A percentile compares a stretch with the other conserved stretches of the same genome.
Evolutionary conservation across 2,113 vertebrate species (phyloP).

Genomic region (Carettochelys insculpta): DNA sequence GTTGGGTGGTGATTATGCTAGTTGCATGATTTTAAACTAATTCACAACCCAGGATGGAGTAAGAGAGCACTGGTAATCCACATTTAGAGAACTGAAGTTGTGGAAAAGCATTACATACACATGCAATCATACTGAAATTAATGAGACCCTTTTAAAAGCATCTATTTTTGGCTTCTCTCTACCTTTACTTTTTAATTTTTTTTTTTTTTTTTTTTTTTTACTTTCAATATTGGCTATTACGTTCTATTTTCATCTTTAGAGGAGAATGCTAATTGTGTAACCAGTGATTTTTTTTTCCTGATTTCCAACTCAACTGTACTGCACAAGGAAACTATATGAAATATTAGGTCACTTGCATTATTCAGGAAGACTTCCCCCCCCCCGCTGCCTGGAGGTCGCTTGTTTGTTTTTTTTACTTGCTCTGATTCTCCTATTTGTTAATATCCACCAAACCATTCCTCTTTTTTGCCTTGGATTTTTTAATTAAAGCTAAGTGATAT

Average conservation of each 20-base stretch:
- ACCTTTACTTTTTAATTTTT: background rate
- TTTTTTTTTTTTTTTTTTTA: background rate
- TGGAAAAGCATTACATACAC: background rate
- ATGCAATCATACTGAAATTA: background rate
- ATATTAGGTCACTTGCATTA: background rate
- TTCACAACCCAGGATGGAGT: background rate
- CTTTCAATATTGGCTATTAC: background rate
- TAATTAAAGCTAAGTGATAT: background rate
- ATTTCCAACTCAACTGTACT: background rate
- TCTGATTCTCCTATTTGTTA: background rate
- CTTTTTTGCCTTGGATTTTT: background rate
- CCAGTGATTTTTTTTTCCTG: constrained; percentile 40
- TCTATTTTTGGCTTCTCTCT: background rate
- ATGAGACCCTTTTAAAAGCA: background rate
- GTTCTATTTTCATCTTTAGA: background rate
- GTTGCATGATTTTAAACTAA: background rate
- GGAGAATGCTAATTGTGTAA: background rate
- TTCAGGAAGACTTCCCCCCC: background rate
- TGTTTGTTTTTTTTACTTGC: background rate
- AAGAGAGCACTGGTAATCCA: background rate
- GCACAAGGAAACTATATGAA: background rate
- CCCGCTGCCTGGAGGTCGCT: background rate
- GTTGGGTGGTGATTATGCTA: constrained; percentile 4
- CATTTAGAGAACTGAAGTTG: background rate
- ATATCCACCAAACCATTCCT: background rate